phyloP scores from a whole-genome alignment of 2,113 vertebrate species.

The Clupea harengus region DNA sequence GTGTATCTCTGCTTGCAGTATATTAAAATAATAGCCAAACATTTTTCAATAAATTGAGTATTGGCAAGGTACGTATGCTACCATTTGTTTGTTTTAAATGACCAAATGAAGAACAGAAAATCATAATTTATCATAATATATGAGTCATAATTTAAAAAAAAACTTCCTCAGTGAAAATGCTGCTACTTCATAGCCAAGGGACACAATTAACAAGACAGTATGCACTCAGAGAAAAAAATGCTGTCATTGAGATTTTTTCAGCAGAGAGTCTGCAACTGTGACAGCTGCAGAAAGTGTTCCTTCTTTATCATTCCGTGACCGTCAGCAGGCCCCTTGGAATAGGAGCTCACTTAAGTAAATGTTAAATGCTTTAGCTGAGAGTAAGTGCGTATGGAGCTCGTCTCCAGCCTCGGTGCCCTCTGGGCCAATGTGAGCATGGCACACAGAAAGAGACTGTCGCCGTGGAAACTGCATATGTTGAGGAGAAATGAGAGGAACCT shows the following conservation, averaged over 20 bases:
- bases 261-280: not conserved
- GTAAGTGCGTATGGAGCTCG: slow-evolving; percentile 45
- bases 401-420: slow-evolving; percentile 43
- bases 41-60: not conserved
- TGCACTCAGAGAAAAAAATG: slow-evolving; percentile 4
- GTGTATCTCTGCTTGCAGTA: too few relatives aligned
- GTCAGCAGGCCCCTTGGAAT: slow-evolving; percentile 17
- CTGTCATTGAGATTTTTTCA: slow-evolving; percentile 15
- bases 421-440: slow-evolving; percentile 42
- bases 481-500: not conserved
- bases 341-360: slow-evolving; percentile 51
- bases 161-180: not conserved
- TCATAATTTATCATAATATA: too few relatives aligned
- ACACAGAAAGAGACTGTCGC: not conserved
- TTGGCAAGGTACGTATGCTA: not conserved
- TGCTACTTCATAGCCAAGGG: not conserved
- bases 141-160: not conserved
- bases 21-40: not conserved
- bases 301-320: slow-evolving; percentile 1
- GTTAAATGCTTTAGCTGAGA: slow-evolving; percentile 61
- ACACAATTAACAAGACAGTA: slow-evolving; percentile 13
- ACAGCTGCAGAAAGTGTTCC: slow-evolving; percentile 12
- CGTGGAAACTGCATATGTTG: not conserved
- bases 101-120: not conserved
- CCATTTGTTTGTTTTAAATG: not conserved